A percentile compares a stretch with the other conserved stretches of the same genome.
Conservation (phyloP, 2,113 vertebrate species). For the Brachirus orientalis region DNA sequence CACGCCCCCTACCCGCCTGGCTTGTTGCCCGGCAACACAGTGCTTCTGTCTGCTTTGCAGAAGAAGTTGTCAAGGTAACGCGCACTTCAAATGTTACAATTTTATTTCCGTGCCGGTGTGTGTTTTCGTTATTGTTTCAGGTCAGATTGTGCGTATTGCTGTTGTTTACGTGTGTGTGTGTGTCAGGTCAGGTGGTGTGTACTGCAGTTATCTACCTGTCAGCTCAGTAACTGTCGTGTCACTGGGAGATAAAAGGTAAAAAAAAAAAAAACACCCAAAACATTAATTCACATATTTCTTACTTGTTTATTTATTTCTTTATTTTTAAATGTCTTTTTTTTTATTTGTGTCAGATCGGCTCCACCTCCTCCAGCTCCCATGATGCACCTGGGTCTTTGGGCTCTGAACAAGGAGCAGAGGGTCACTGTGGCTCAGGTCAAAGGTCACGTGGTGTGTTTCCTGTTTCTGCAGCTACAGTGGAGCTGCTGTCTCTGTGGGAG, state of each 20-base stretch:
- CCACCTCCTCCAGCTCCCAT: constrained; percentile 51
- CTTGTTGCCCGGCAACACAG: constrained; percentile 83
- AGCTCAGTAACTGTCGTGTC: constrained; percentile 43
- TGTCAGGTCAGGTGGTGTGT: constrained; percentile 64
- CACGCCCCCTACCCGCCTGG: constrained; percentile 78
- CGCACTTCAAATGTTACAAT: background rate
- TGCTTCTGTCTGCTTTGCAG: constrained; percentile 83
- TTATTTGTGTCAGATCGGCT: constrained; percentile 6
- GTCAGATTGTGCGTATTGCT: too few species aligned
- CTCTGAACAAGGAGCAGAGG: background rate
- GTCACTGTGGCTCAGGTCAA: constrained; percentile 50
- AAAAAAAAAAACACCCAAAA: background rate
- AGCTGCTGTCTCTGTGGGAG: constrained; percentile 55
- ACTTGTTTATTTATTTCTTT: background rate
- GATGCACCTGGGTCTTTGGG: constrained; percentile 66
- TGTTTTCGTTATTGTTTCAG: too few species aligned
- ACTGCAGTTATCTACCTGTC: constrained; percentile 52
- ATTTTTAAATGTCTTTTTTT: background rate
- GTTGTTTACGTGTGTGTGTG: background rate
- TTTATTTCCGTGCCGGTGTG: too few species aligned
- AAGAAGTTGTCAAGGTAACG: constrained; percentile 74
- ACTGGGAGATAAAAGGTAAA: constrained; percentile 47
- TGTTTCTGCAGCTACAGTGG: constrained; percentile 67
- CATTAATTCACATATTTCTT: background rate
- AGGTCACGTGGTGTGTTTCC: constrained; percentile 68